These are phyloP conservation scores for Dipus sagitta DNA, from an alignment of 2,797 vertebrate genomes.

Conservation along the genomic window DNA sequence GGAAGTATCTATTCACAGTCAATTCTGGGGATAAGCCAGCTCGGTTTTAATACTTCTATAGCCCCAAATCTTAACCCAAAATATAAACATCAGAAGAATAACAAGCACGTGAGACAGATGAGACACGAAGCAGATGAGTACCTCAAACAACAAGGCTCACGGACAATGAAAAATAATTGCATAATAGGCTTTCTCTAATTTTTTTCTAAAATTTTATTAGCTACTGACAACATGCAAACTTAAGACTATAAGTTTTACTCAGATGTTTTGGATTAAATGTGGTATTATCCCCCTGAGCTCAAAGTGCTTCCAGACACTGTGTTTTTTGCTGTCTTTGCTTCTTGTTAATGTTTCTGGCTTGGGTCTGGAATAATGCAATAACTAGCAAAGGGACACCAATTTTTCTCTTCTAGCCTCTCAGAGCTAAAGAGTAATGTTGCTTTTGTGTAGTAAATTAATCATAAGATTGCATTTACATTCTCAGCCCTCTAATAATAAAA, in stretches of 20 bases:
- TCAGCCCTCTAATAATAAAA: background rate
- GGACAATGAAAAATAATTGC: background rate
- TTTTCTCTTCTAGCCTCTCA: background rate
- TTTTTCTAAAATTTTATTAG: slow-evolving; percentile 11
- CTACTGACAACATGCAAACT: background rate
- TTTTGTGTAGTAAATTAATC: background rate
- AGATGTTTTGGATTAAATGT: background rate
- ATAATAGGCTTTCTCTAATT: background rate
- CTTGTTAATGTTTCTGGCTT: background rate
- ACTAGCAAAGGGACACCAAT: background rate
- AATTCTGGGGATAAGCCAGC: background rate
- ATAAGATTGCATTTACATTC: background rate
- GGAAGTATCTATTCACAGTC: background rate
- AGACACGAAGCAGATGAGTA: background rate
- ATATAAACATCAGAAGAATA: background rate
- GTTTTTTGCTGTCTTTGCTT: background rate
- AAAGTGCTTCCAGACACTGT: background rate
- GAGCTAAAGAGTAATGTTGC: background rate
- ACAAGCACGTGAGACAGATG: background rate
- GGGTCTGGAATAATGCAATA: background rate
- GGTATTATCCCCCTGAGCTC: background rate
- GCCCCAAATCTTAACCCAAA: background rate
- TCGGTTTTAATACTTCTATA: background rate
- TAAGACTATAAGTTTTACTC: background rate
- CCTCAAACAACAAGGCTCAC: background rate